Conservation (phyloP, 2,888 invertebrate species). For the Amiota mariae region DNA sequence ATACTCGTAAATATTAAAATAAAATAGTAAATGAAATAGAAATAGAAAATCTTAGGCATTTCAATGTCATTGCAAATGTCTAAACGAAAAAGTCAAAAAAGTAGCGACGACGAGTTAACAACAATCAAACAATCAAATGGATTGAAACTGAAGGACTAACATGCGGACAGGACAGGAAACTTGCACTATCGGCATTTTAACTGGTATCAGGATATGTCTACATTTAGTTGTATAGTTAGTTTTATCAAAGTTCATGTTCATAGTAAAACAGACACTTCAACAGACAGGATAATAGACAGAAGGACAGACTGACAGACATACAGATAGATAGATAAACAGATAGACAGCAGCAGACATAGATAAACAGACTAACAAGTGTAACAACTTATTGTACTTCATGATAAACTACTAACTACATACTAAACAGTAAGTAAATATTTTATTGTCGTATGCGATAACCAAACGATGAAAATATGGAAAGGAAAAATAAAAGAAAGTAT, state of each 20-base stretch:
- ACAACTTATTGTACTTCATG: too few relatives aligned
- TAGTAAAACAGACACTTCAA: too few relatives aligned
- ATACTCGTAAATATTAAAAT: conserved; percentile 1
- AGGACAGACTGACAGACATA: not conserved
- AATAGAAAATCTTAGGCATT: conserved; percentile 2
- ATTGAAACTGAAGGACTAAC: not conserved
- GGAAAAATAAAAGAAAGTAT: too few relatives aligned
- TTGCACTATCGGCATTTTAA: too few relatives aligned
- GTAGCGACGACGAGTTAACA: not conserved
- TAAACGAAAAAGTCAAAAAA: not conserved
- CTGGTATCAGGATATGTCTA: too few relatives aligned
- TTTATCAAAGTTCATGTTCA: too few relatives aligned
- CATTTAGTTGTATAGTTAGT: too few relatives aligned
- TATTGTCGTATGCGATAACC: too few relatives aligned
- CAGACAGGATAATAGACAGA: not conserved
- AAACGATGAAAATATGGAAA: too few relatives aligned
- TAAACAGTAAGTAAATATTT: too few relatives aligned
- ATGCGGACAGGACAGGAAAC: not conserved
- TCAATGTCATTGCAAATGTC: conserved; percentile 11
- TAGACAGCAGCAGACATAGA: not conserved
- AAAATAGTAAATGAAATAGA: not conserved
- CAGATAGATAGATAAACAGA: not conserved
- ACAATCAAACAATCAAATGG: not conserved
- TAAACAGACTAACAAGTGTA: not conserved
- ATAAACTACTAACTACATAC: too few relatives aligned